These are phyloP conservation scores for Vimba vimba DNA, from an alignment of 2,113 vertebrate genomes.

Conservation along the genomic window DNA sequence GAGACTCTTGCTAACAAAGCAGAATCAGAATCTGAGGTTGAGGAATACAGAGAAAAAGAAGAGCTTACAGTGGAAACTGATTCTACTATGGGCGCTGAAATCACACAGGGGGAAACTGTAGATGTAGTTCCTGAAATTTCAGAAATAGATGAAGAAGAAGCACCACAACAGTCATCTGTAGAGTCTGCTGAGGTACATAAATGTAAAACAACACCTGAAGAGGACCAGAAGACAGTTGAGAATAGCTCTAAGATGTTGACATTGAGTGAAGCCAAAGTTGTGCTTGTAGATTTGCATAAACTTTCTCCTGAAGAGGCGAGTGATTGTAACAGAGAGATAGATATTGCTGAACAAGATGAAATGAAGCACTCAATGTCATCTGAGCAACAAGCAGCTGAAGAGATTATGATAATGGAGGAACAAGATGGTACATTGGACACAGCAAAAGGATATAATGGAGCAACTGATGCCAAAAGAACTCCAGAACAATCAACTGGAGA, in stretches of 20 bases:
- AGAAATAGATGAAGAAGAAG: neutral
- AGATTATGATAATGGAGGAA: neutral
- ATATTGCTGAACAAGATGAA: neutral
- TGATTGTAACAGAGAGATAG: neutral
- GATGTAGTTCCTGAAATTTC: neutral
- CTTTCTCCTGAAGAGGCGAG: neutral
- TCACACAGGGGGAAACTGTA: neutral
- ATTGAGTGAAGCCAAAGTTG: neutral
- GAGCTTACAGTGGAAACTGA: neutral
- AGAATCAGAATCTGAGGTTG: neutral
- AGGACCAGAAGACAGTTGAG: neutral
- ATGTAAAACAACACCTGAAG: constrained; percentile 20
- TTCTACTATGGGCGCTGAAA: neutral
- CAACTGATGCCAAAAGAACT: neutral
- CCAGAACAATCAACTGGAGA: neutral
- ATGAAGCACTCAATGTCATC: neutral
- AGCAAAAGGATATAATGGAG: neutral
- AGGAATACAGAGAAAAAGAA: constrained; percentile 8
- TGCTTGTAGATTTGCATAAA: constrained; percentile 5
- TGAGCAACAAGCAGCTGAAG: neutral
- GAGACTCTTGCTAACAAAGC: neutral
- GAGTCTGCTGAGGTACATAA: neutral
- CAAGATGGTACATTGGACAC: neutral
- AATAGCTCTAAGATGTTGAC: constrained; percentile 11
- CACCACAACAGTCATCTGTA: neutral